Conservation (phyloP, 2,797 vertebrate genomes). For the Coregonus sp. region DNA sequence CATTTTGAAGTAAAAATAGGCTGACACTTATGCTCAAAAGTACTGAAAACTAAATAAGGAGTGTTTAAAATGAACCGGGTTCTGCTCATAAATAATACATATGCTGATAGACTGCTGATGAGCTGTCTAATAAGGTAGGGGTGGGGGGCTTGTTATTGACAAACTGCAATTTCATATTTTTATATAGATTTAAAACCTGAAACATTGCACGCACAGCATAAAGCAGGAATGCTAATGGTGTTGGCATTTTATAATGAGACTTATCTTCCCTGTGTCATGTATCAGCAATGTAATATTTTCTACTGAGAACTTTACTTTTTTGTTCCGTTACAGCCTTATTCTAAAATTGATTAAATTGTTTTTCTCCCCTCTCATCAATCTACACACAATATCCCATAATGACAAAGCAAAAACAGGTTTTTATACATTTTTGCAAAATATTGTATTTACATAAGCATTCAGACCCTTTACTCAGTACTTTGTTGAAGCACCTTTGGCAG, state of each 20-base stretch:
- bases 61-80: constrained; percentile 52
- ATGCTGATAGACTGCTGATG: constrained; percentile 73
- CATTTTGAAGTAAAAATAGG: constrained; percentile 40
- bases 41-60: constrained; percentile 52
- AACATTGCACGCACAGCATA: constrained; percentile 33
- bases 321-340: too few relatives aligned
- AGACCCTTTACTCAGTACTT: too few relatives aligned
- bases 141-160: constrained; percentile 57
- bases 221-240: constrained; percentile 61
- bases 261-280: constrained; percentile 55
- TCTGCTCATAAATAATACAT: constrained; percentile 72
- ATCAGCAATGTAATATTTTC: neutral
- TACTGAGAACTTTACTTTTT: neutral
- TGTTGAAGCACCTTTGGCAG: too few relatives aligned
- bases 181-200: constrained; percentile 62
- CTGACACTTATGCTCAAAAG: constrained; percentile 39
- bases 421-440: too few relatives aligned
- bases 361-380: too few relatives aligned
- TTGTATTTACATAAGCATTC: too few relatives aligned
- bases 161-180: constrained; percentile 57
- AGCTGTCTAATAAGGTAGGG: constrained; percentile 74
- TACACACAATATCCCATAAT: too few relatives aligned
- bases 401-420: too few relatives aligned
- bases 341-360: too few relatives aligned
- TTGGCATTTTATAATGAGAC: constrained; percentile 56